Base-by-base conservation (phyloP, 2,888 invertebrate species). In the Plebejus anna region DNA sequence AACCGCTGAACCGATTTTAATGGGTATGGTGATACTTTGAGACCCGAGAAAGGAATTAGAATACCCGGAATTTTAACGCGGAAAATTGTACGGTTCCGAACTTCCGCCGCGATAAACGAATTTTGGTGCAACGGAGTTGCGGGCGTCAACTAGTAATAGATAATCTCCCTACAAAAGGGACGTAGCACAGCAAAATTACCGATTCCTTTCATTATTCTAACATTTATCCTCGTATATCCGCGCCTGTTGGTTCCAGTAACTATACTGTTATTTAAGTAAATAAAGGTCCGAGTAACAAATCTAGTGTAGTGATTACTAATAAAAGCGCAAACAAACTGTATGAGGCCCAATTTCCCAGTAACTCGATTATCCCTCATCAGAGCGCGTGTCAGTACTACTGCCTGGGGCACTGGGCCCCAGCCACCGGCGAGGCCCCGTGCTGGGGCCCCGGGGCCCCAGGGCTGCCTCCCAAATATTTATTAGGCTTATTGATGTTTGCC, bases 291-390 rank as follows among this genome's bases (percentile, higher is more conserved):
- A 28, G 32, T 5, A 32, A 32, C 32, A 36, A 66, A 13, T 32
- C 66, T 1, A 32, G 13, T 32, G 28, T 36, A 36, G 66, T 66
- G 32, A 66, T 66, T 32, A 66, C 32, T 66, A 66, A 66, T 66
- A 13, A 66, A 66, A 32, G 22, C 61, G 32, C 66, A 66, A 66
- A 66, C 32, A 66, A 5, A 66, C 66, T 13, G 66, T 66, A 36
- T 36, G 66, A 66, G 13, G 13, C 13, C 66, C 66, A 36, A 66
- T 32, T 13, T 1, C 55, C 4, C 13, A 13, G 66, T 66, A 66
- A 66, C 32, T 36, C 3, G 66, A 66, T 66, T 66, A 66, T 66
- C 66, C 66, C 22, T 66, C 66, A 66, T 66, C 66, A 66, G 66
- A 36, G 36, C 66, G 32, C 66, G 32, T 36, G 66, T 66, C 32